A percentile compares a stretch with the other conserved stretches of the same genome.
Evolutionary conservation across 2,113 vertebrate genomes (phyloP).

Genomic region (Ondatra zibethicus): DNA sequence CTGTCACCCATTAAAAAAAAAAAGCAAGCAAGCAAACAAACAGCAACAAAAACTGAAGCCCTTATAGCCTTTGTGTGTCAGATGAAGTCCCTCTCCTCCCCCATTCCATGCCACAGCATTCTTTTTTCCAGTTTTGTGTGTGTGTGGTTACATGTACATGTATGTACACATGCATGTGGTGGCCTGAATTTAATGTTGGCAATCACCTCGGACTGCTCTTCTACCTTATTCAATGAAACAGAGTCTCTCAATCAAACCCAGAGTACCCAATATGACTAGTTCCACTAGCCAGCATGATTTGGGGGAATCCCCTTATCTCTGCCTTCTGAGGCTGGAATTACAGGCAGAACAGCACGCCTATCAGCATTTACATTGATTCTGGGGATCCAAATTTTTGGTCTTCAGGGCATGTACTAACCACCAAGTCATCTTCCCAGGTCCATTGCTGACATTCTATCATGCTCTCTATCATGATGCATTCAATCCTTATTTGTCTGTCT

Average conservation of each 20-base stretch:
- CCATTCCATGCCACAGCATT: neutral
- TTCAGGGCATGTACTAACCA: neutral
- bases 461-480: neutral
- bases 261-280: neutral
- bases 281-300: neutral
- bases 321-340: neutral
- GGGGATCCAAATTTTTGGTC: neutral
- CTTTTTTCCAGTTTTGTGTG: neutral
- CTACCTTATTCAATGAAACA: neutral
- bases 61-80: accelerated
- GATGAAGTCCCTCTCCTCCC: neutral
- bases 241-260: neutral
- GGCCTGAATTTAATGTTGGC: neutral
- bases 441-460: neutral
- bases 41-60: neutral
- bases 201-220: neutral
- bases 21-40: neutral
- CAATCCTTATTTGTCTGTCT: neutral
- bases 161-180: neutral
- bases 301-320: neutral
- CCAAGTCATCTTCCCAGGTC: neutral
- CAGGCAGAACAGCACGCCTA: neutral
- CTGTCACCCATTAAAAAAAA: neutral
- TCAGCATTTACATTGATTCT: neutral
- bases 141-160: neutral